These are phyloP conservation scores for Pipistrellus pipistrellus DNA, from an alignment of 2,797 vertebrate genomes.

Conservation along the genomic window DNA sequence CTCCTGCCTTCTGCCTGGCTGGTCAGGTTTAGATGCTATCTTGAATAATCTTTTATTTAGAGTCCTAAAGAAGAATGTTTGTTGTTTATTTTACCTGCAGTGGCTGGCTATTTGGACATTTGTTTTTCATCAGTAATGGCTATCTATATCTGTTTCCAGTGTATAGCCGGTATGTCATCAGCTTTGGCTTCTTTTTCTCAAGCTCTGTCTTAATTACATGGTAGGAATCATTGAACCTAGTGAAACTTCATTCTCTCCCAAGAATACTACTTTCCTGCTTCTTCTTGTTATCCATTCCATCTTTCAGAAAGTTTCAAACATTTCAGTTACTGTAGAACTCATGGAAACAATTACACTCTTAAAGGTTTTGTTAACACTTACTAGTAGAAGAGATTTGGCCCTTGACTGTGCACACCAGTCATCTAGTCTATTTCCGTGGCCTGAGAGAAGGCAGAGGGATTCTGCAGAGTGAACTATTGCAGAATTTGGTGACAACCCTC, in stretches of 20 bases:
- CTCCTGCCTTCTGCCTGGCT: neutral
- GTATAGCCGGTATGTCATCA: neutral
- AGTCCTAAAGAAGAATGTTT: neutral
- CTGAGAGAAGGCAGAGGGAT: neutral
- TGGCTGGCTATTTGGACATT: neutral
- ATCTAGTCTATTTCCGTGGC: neutral
- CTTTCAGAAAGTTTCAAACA: neutral
- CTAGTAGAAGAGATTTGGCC: neutral
- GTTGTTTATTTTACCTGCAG: neutral
- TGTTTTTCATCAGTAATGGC: conserved; percentile 34
- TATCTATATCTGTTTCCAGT: neutral
- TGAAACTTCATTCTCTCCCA: neutral
- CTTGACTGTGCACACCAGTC: neutral
- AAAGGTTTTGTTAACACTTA: neutral
- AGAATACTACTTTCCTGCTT: neutral
- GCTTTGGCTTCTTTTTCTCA: conserved; percentile 53
- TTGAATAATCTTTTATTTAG: conserved; percentile 3
- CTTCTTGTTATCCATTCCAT: neutral
- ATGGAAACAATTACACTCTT: neutral
- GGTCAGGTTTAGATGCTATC: neutral
- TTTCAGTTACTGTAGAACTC: neutral
- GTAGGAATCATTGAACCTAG: neutral
- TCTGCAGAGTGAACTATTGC: neutral
- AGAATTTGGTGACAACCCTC: neutral
- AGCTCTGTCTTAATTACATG: neutral